phyloP scores from a whole-genome alignment of 2,797 vertebrate species.

The Rhinatrema bivittatum region DNA sequence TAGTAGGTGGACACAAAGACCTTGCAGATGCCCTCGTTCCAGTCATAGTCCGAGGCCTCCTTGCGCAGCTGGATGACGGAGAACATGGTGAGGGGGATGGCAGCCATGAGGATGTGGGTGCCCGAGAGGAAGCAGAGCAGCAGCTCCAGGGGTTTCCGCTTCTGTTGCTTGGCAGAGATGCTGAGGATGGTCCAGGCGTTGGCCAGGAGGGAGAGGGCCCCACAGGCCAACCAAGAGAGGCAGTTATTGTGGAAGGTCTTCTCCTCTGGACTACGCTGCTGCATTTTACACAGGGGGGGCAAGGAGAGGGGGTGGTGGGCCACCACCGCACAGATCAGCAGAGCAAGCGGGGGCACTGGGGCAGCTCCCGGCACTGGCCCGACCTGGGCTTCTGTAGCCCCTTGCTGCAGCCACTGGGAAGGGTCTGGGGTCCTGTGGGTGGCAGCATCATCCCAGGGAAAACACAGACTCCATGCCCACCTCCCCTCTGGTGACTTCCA shows the following conservation, averaged over 20 bases:
- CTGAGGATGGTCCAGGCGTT: conserved; percentile 72
- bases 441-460: background rate
- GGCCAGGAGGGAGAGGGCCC: conserved; percentile 63
- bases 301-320: background rate
- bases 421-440: background rate
- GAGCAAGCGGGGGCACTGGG: background rate
- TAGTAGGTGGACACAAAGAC: conserved; percentile 74
- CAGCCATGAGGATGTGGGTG: conserved; percentile 68
- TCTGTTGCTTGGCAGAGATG: conserved; percentile 67
- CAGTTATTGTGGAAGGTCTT: conserved; percentile 63
- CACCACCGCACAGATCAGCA: background rate
- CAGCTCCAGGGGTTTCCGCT: conserved; percentile 67
- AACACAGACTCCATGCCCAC: background rate
- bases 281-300: conserved; percentile 9
- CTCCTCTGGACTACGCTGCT: conserved; percentile 23
- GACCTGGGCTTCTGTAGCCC: too few relatives aligned
- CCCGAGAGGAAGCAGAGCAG: conserved; percentile 65
- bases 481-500: background rate
- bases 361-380: too few relatives aligned
- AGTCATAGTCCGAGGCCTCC: conserved; percentile 63
- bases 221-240: conserved; percentile 67
- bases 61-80: conserved; percentile 66
- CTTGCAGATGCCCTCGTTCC: conserved; percentile 72
- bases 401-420: background rate
- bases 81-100: conserved; percentile 64